Evolutionary conservation across 2,888 invertebrate genomes (phyloP), one percentile per base, ranked within the genome.

Genomic region (Andrena minutula): DNA sequence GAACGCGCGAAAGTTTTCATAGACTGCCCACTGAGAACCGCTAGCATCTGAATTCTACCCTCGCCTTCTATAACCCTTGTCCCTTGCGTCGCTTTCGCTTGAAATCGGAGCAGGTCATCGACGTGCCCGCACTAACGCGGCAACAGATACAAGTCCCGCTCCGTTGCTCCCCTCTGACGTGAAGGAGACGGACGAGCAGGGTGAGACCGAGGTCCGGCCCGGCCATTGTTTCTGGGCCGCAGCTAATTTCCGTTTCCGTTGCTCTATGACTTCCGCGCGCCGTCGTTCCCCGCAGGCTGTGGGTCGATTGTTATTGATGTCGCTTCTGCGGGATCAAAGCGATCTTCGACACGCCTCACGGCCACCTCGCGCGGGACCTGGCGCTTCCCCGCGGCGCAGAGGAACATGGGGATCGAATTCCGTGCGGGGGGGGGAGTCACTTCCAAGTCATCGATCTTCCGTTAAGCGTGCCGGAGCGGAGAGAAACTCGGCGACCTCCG

Each of bases 191-290:
- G 65, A 53, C 66, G 71, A 47, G 32, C 53, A 63, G 53, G 61
- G 84, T 49, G 79, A 83, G 83, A 76, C 69, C 66, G 32, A 76
- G 73, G 75, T 79, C 82, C 84, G 71, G 70, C 53, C 72, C 56
- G 41, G 28, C 85, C 81, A 90, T 91, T 91, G 90, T 91, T 89
- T 86, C 88, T 86, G 83, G 73, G 82, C 84, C 80, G 82, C 82
- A 88, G 89, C 90, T 91, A 92, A 92, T 93, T 92, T 92, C 92
- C 92, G 91, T 82, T 92, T 92, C 91, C 92, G 90, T 86, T 88
- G 79, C 87, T 78, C 89, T 89, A 87, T 88, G 89, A 92, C 91
- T 92, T 91, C 91, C 92, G 91, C 86, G 85, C 88, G 84, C 86
- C 88, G 75, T 84, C 61, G 73, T 72, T 51, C 51, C 71, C 41